These are phyloP conservation scores for Bombylius discolor DNA, from an alignment of 2,888 invertebrate species.

Conservation along the genomic window DNA sequence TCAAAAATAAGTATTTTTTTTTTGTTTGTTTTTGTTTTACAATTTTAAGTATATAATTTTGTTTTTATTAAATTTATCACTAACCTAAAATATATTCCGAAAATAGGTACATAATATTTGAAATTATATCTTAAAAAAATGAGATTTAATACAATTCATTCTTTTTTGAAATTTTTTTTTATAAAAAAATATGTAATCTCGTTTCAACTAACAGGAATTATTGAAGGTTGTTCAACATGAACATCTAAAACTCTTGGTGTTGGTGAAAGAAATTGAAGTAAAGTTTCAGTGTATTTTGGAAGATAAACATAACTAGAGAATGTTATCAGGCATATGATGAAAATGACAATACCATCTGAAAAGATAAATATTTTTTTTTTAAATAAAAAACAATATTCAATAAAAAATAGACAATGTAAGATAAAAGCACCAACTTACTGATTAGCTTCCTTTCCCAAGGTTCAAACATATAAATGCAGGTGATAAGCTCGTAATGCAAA, in stretches of 20 bases:
- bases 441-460: constrained; percentile 39
- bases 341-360: constrained; percentile 39
- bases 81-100: too few species aligned
- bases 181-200: too few species aligned
- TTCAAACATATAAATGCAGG: constrained; percentile 39
- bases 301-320: constrained; percentile 45
- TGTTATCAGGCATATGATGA: constrained; percentile 38
- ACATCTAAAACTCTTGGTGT: constrained; percentile 10
- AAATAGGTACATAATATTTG: too few species aligned
- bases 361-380: not conserved
- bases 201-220: not conserved
- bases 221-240: not conserved
- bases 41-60: too few species aligned
- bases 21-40: too few species aligned
- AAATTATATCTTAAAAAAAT: too few species aligned
- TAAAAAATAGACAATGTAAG: not conserved
- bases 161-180: too few species aligned
- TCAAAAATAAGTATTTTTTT: too few species aligned
- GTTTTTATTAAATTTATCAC: too few species aligned
- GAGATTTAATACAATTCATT: too few species aligned
- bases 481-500: constrained; percentile 37
- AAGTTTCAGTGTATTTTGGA: constrained; percentile 40
- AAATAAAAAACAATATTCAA: not conserved
- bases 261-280: constrained; percentile 27
- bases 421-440: constrained; percentile 22